Conservation (phyloP, 2,113 vertebrate genomes). For the Anolis sagrei region DNA sequence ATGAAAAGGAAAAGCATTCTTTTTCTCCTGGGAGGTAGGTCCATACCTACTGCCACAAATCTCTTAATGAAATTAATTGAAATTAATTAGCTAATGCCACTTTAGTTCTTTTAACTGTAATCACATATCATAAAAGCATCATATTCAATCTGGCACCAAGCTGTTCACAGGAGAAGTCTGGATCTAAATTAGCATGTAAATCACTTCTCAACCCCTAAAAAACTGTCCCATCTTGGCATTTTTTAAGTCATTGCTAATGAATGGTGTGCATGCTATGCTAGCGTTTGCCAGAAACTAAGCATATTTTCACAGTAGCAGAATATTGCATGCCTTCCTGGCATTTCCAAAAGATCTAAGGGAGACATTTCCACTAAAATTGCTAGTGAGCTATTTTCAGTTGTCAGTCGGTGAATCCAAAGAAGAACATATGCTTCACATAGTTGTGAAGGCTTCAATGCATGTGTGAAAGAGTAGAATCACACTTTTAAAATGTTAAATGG, state of each 20-base stretch:
- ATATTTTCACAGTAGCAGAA: too few relatives aligned
- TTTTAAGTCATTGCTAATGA: constrained; percentile 27
- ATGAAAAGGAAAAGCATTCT: background rate
- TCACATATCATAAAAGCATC: constrained; percentile 49
- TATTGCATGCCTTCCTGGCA: too few relatives aligned
- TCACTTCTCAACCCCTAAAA: constrained; percentile 35
- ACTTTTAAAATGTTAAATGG: too few relatives aligned
- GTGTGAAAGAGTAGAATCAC: too few relatives aligned
- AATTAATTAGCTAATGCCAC: constrained; percentile 56
- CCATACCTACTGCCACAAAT: background rate
- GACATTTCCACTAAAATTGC: too few relatives aligned
- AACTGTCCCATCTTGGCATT: background rate
- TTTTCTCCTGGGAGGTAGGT: background rate
- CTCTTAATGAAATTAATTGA: constrained; percentile 54
- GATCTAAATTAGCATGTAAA: constrained; percentile 49
- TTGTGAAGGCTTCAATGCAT: too few relatives aligned
- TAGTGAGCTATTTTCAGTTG: too few relatives aligned
- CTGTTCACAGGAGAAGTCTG: constrained; percentile 34
- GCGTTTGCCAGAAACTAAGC: too few relatives aligned
- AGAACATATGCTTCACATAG: too few relatives aligned
- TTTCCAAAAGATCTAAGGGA: too few relatives aligned
- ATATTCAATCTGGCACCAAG: constrained; percentile 46
- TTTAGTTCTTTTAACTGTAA: constrained; percentile 55
- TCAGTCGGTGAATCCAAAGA: too few relatives aligned
- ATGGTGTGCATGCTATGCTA: background rate